Base-by-base conservation (phyloP, 2,113 vertebrate species). In the Dermatemys mawii region DNA sequence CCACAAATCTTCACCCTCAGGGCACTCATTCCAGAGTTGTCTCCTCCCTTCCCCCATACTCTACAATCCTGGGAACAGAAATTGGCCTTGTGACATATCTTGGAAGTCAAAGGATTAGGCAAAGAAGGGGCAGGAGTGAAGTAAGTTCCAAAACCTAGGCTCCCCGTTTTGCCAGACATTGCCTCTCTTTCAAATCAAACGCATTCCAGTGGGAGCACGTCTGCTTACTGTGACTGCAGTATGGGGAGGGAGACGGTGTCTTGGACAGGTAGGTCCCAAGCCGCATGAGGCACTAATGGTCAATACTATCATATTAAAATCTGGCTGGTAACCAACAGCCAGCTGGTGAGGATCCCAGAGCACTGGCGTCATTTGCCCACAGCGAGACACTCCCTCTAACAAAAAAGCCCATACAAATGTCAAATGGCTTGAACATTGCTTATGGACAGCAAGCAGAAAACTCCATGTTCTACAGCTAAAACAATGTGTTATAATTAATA, bases 151-250 rank as follows among this genome's bases (percentile, higher is more conserved):
- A 82, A 90, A 41, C 32, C 2, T 82, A 32, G 2, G 27, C 6
- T 57, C 38, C 11, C 81, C 3, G n/a, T 81, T 53, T 60, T 46
- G 60, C 35, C 44, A 75, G 48, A 53, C 67, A 35, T 1, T 85
- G 21, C 17, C 26, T 50, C 14, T 14, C 81, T 22, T 53, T 90
- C 57, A 85, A 60, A 79, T 5, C 22, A 73, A 83, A 81, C n/a
- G 41, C 17, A 44, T 6, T 46, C 12, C 11, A 27, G 11, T 63
- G 48, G 7, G 0, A 83, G 0, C 14, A 27, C 2, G 2, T 81
- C 29, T 81, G 17, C 26, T 78, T 46, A 29, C 41, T 57, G 38
- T 67, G 85, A 24, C 26, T 29, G 9, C 29, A 78, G 10, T 38
- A 54, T 41, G 10, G 17, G n/a, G 13, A 53, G 54, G 49, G n/a